Percentiles rank a stretch among this genome's conserved stretches.
phyloP scores from a whole-genome alignment of 1,140 invertebrate species.

The Bradysia coprophila region DNA sequence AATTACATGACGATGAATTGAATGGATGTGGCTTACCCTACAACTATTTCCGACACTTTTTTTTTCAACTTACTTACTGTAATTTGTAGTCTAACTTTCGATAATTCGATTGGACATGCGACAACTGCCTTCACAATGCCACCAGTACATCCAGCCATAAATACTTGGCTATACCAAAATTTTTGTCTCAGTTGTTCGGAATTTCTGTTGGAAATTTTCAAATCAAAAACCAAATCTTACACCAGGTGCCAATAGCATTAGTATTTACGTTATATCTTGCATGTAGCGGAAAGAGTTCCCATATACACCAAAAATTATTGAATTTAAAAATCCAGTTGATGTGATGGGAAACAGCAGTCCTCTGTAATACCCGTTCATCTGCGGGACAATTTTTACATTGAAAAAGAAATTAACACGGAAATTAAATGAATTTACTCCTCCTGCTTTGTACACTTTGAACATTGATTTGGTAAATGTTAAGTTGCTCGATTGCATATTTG shows the following conservation, averaged over 20 bases:
- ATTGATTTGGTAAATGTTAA: not conserved
- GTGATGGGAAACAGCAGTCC: slow-evolving; percentile 49
- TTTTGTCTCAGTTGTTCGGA: slow-evolving; percentile 18
- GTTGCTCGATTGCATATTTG: slow-evolving; percentile 30
- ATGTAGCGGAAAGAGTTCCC: slow-evolving; percentile 34
- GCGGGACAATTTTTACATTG: no score
- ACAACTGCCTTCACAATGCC: slow-evolving; percentile 38
- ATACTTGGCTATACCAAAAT: slow-evolving; percentile 24
- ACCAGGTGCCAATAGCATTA: no score
- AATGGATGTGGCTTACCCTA: no score
- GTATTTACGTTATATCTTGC: no score
- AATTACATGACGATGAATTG: no score
- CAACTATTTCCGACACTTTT: no score
- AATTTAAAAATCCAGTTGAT: slow-evolving; percentile 45
- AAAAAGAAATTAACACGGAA: no score
- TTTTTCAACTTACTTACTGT: slow-evolving; percentile 13
- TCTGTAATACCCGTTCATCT: slow-evolving; percentile 28
- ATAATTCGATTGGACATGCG: slow-evolving; percentile 45
- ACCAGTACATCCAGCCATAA: slow-evolving; percentile 33
- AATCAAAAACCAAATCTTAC: no score
- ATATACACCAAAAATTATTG: slow-evolving; percentile 53
- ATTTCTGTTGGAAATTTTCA: no score
- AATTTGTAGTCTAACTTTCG: slow-evolving; percentile 43
- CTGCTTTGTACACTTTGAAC: not conserved
- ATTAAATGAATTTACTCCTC: not conserved